Evolutionary conservation across 2,888 invertebrate genomes (phyloP).

Genomic region (Vesta saturnalis): DNA sequence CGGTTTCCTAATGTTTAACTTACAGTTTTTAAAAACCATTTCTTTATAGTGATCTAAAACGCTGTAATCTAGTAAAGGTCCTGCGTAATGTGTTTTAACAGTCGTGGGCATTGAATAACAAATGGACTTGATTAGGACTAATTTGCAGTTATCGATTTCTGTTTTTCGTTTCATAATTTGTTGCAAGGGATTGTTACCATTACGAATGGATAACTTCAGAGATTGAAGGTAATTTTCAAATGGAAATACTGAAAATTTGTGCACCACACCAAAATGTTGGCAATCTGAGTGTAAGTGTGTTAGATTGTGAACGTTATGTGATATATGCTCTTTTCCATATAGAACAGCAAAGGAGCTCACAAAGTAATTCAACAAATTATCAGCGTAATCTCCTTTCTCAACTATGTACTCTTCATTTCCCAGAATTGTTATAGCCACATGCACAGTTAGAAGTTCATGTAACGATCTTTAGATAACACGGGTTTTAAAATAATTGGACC

Average conservation of each 20-base stretch:
- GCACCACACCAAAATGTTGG: neutral
- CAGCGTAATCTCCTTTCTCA: neutral
- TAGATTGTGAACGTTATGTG: neutral
- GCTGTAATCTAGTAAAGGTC: neutral
- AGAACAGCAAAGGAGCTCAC: neutral
- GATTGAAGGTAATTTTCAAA: neutral
- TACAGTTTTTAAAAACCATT: constrained; percentile 5
- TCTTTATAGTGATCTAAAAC: constrained; percentile 5
- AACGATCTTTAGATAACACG: neutral
- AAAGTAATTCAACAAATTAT: neutral
- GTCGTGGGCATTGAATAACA: neutral
- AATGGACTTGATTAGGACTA: neutral
- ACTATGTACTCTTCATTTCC: neutral
- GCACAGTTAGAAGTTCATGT: neutral
- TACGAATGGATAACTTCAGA: neutral
- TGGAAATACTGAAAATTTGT: neutral
- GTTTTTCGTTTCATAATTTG: neutral
- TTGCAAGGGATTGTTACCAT: neutral
- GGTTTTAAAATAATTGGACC: neutral
- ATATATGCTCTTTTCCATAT: neutral
- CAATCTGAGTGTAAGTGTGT: neutral
- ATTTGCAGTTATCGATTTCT: neutral
- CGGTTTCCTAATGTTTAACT: neutral
- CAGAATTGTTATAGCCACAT: neutral
- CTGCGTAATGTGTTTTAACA: neutral